Evolutionary conservation across 2,888 invertebrate genomes (phyloP), one percentile per base, ranked within the genome.

Genomic region (Acleris cristana): DNA sequence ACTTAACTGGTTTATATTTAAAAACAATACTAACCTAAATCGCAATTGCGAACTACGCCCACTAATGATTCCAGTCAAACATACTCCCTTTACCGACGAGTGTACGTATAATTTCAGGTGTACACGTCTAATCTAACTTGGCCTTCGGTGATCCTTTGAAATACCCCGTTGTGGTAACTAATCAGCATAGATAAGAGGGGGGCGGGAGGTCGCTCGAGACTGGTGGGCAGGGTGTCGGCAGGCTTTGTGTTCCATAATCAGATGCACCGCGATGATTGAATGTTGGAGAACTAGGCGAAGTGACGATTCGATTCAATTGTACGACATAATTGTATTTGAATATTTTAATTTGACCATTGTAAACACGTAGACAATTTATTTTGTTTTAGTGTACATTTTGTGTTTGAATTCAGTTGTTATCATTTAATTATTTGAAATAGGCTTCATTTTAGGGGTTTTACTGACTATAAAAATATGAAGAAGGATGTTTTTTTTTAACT

Each of bases 31-130:
- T 26, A 26, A 26, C 26, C 34, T n/a, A 19, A 21, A 51, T 12
- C n/a, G n/a, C 59, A 34, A 30, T 30, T 26, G 21, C 45, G 7
- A 66, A 66, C 58, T 51, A 63, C 66, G 56, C 44, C 23, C 48
- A n/a, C 45, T 49, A 65, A 65, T 65, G 60, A 65, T 70, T 84
- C 82, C 73, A 82, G 73, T 65, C 59, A 65, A 60, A 34, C 69
- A 67, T 77, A 78, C 58, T 70, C 78, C 80, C 65, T 34, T 61
- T 74, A 74, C 73, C 79, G 73, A 80, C 82, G 83, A 83, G 81
- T 82, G 82, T 86, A 78, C 80, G 77, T 74, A 77, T 77, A 78
- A 81, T 79, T 88, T 83, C 88, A 88, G 88, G 89, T 89, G 85
- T 86, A 84, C 80, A 82, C 74, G 77, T 78, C 88, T 83, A 85